Conservation (phyloP, 2,888 invertebrate genomes). For the Cheilosia impressa region DNA sequence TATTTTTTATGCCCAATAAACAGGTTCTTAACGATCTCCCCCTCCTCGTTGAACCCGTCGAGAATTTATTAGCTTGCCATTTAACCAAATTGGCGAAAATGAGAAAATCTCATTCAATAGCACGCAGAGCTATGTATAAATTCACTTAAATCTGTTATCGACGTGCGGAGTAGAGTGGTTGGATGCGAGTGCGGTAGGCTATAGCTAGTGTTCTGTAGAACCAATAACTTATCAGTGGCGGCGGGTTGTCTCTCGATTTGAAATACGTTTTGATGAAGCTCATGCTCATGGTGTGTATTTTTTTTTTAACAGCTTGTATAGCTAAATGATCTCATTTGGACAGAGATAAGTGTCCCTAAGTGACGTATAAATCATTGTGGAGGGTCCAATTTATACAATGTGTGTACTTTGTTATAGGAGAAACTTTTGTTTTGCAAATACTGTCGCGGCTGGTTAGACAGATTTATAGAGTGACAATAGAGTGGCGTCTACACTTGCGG, state of each 20-base stretch:
- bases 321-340: conserved; percentile 22
- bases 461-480: not conserved
- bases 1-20: not conserved
- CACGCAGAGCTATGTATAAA: conserved; percentile 9
- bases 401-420: not conserved
- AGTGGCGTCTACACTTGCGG: conserved; percentile 1
- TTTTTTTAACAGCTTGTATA: conserved; percentile 20
- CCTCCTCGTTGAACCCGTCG: not conserved
- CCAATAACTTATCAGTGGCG: too few relatives aligned
- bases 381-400: not conserved
- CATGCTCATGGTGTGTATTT: not conserved
- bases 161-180: conserved; percentile 1
- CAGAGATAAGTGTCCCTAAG: not conserved
- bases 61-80: conserved; percentile 5
- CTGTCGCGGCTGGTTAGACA: conserved; percentile 8
- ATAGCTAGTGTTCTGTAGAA: too few relatives aligned
- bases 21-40: not conserved
- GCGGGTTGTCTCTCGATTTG: conserved; percentile 44
- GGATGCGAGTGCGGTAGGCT: too few relatives aligned
- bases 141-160: conserved; percentile 18
- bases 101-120: conserved; percentile 11
- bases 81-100: not conserved
- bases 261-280: not conserved
- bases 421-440: conserved; percentile 12
- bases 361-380: too few relatives aligned